Base-by-base conservation (phyloP, 2,113 vertebrate species). In the Chroicocephalus ridibundus region DNA sequence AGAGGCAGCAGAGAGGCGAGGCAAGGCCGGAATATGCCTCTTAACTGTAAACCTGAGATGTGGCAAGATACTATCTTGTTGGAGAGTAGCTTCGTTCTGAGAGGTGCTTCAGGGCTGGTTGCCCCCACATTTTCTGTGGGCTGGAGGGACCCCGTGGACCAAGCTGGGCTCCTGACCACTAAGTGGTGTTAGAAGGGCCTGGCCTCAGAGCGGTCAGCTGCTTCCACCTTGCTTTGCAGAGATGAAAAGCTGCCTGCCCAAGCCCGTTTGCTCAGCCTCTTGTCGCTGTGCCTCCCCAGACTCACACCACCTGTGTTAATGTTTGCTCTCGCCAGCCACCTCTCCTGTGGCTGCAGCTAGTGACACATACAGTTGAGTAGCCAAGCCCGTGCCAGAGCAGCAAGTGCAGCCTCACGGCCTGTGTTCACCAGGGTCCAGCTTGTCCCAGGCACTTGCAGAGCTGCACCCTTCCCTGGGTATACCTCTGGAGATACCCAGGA, bases 1-100 rank as follows among this genome's bases (percentile, higher is more conserved):
- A n/a, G 90, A 94, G n/a, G 66, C 82, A 78, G 86, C 29, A 46
- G 72, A 62, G 58, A 71, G 46, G 92, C 88, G 36, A 40, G 94
- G 76, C 88, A 15, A 72, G 51, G 93, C 90, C 69, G 79, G 52
- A 77, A 90, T 74, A 31, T 2, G 15, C 31, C 57, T 93, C 62
- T 66, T 55, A 3, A 4, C 79, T 76, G 42, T 27, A 44, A 78
- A 69, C 25, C 58, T 12, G 60, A 76, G 65, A 69, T 76, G 44
- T 40, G 47, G 46, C 38, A 24, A 62, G 60, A 26, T 21, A 1
- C 3, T 13, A 0, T 36, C 51, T 29, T 8, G 17, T 5, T 38
- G 42, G 3, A 65, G 38, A 68, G 70, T 5, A 12, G 83, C 54
- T 88, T 38, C 86, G 46, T 55, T 58, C 1, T 1, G 19, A 66